These are phyloP conservation scores for Drosophila oshimai DNA, from an alignment of 1,140 invertebrate genomes.

Conservation along the genomic window DNA sequence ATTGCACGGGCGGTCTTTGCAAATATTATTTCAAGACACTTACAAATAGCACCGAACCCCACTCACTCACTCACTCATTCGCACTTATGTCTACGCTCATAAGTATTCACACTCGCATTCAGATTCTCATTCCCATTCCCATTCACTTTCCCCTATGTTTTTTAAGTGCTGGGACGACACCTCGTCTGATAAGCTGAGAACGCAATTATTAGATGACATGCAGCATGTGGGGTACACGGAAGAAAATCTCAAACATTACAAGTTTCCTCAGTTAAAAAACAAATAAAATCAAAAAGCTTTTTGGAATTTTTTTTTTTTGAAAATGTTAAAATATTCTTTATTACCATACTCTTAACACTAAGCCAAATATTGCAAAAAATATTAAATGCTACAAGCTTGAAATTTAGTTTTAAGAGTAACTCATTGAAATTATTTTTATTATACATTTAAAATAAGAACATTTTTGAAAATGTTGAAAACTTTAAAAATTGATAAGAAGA, in stretches of 20 bases:
- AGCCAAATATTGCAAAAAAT: too few relatives aligned
- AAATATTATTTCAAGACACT: constrained; percentile 62
- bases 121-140: constrained; percentile 31
- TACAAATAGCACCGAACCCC: constrained; percentile 26
- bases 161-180: constrained; percentile 36
- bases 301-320: too few relatives aligned
- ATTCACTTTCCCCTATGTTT: constrained; percentile 61
- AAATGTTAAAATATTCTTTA: too few relatives aligned
- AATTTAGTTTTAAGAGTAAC: too few relatives aligned
- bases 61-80: constrained; percentile 24
- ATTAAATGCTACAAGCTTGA: too few relatives aligned
- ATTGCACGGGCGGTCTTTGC: constrained; percentile 51
- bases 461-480: too few relatives aligned
- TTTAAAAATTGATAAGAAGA: too few relatives aligned
- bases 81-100: constrained; percentile 1
- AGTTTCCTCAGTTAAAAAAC: too few relatives aligned
- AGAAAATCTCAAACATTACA: not conserved
- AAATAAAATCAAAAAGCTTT: too few relatives aligned
- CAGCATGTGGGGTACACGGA: constrained; percentile 5
- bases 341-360: too few relatives aligned
- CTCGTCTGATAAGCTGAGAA: constrained; percentile 55
- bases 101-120: constrained; percentile 2
- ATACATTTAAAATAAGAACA: too few relatives aligned
- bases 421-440: too few relatives aligned
- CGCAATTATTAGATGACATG: constrained; percentile 57